phyloP scores from a whole-genome alignment of 2,888 invertebrate species.

The Temnothorax unifasciatus region DNA sequence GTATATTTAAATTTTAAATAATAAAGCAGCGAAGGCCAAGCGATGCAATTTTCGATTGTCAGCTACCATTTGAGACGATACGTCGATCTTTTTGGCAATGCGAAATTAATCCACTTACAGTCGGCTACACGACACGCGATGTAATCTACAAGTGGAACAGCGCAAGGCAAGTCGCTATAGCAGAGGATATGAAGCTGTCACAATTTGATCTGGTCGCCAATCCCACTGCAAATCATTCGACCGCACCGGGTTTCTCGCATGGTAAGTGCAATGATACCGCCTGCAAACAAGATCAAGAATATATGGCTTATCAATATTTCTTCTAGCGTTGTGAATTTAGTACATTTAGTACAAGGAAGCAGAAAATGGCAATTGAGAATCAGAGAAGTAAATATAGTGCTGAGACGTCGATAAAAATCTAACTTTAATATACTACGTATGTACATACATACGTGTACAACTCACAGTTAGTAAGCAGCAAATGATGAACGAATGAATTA shows the following conservation, averaged over 20 bases:
- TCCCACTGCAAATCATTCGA: conserved; percentile 90
- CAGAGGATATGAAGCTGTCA: conserved; percentile 93
- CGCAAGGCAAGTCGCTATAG: conserved; percentile 91
- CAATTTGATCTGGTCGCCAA: conserved; percentile 94
- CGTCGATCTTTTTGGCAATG: conserved; percentile 10
- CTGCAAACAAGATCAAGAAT: background rate
- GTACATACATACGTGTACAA: background rate
- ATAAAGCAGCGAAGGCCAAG: background rate
- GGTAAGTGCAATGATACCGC: conserved; percentile 73
- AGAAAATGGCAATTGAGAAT: background rate
- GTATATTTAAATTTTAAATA: conserved; percentile 25
- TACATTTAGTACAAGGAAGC: background rate
- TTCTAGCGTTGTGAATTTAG: background rate
- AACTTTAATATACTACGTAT: background rate
- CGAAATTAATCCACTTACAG: conserved; percentile 79
- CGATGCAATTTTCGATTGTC: background rate
- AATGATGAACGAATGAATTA: background rate
- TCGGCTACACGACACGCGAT: conserved; percentile 92
- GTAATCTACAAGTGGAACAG: conserved; percentile 92
- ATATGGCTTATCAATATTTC: background rate
- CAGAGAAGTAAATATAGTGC: background rate
- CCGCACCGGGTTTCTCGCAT: conserved; percentile 77
- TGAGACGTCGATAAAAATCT: background rate
- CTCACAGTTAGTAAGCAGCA: background rate
- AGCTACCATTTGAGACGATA: background rate